phyloP scores from a whole-genome alignment of 2,113 vertebrate species.

The Heteronetta atricapilla region DNA sequence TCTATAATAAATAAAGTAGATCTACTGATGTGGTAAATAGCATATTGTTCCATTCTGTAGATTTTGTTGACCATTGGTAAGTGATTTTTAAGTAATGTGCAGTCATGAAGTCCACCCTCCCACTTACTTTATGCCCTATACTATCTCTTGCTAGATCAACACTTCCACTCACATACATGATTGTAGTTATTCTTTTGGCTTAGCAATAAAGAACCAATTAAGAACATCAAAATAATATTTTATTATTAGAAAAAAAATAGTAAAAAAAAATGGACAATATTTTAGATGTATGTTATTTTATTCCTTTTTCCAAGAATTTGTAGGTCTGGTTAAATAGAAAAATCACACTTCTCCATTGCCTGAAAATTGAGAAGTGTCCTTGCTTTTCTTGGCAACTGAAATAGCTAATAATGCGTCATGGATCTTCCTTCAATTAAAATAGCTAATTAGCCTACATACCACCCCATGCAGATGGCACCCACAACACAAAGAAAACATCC shows the following conservation, averaged over 20 bases:
- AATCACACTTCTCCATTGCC: not conserved
- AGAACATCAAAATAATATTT: not conserved
- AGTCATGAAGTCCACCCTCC: not conserved
- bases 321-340: not conserved
- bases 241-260: not conserved
- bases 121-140: not conserved
- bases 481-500: not conserved
- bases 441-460: not conserved
- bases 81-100: not conserved
- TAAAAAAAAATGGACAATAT: too few species aligned
- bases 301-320: not conserved
- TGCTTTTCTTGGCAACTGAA: not conserved
- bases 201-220: not conserved
- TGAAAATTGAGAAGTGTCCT: not conserved
- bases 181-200: not conserved
- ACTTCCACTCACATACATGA: not conserved
- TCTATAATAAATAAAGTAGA: not conserved
- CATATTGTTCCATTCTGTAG: not conserved
- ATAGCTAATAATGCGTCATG: not conserved
- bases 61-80: not conserved
- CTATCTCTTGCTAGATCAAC: not conserved
- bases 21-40: fast-evolving
- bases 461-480: not conserved
- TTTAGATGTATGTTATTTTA: not conserved
- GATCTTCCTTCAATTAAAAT: not conserved